These are phyloP conservation scores for Matsumurasca onukii DNA, from an alignment of 1,140 invertebrate species.

Conservation along the genomic window DNA sequence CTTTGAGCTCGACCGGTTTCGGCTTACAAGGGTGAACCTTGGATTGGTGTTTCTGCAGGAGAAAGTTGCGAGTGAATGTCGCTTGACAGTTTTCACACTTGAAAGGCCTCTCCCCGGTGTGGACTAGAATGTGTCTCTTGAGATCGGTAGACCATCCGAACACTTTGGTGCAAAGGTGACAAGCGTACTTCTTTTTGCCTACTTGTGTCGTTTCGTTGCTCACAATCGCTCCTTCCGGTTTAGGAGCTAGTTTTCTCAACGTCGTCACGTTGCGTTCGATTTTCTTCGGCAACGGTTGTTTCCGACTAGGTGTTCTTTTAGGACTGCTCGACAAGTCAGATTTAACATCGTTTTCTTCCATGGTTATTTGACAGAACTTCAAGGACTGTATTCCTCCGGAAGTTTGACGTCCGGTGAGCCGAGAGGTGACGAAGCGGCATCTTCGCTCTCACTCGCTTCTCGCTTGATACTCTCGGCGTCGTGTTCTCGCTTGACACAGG, in stretches of 20 bases:
- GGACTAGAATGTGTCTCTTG: constrained; percentile 67
- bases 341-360: constrained; percentile 39
- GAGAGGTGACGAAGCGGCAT: too few species aligned
- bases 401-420: constrained; percentile 7
- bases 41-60: constrained; percentile 47
- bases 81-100: constrained; percentile 76
- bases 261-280: constrained; percentile 14
- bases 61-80: constrained; percentile 60
- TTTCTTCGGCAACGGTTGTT: constrained; percentile 38
- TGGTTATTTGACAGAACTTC: constrained; percentile 42
- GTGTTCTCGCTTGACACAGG: constrained; percentile 31
- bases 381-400: constrained; percentile 42
- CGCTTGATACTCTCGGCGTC: not conserved
- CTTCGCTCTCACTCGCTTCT: not conserved
- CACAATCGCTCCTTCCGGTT: not conserved
- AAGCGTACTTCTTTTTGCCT: constrained; percentile 42
- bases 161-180: constrained; percentile 44
- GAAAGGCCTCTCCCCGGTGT: constrained; percentile 74
- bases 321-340: not conserved
- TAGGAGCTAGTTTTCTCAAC: constrained; percentile 26
- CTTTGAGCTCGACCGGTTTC: constrained; percentile 22
- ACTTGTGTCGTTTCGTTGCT: not conserved
- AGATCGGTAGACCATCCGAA: constrained; percentile 49
- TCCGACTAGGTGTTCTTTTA: constrained; percentile 34
- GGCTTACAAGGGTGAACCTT: constrained; percentile 42